Evolutionary conservation across 2,797 vertebrate genomes (phyloP), one percentile per base, ranked within the genome.

Genomic region (Pogoniulus pusillus): DNA sequence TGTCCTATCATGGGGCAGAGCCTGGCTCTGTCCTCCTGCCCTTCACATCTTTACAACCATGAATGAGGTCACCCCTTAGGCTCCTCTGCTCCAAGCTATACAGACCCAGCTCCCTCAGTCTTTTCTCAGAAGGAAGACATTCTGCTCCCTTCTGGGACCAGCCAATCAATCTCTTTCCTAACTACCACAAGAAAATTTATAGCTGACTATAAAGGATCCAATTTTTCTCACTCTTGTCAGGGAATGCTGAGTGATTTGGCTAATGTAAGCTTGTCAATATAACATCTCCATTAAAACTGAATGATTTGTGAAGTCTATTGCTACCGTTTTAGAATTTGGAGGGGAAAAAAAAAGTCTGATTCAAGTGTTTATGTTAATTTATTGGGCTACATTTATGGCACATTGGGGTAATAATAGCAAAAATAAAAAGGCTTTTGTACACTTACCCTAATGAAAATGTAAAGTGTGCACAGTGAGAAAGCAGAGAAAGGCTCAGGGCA

Each of bases 221-320:
- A 3, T 83, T 92, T 77, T 92, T 91, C 84, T 90, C 85, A 68
- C 26, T 87, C 59, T 77, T 84, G 82, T 88, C 71, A 92, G 88
- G 64, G 54, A 93, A 71, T 10, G 71, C 83, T 49, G 55, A 93
- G 58, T 75, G 79, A 87, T 87, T 81, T 93, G 79, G 76, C 57
- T 71, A 90, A 89, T 85, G 87, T 12, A 75, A 93, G 84, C 80
- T 87, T 39, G 4, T 77, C 68, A 85, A 57, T 88, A 49, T 66
- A 74, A 80, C 14, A 88, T 54, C 62, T 89, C 41, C 75, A 80
- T 91, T 89, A 87, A 80, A 43, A 37, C 54, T 77, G 55, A 71
- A 74, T 34, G 32, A 88, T 49, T 60, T 8, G 7, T 68, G 72
- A 76, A 66, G 30, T 58, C 59, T 85, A 49, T 7, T 59, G 35